Percentiles rank a stretch among this genome's conserved stretches.
These are phyloP conservation scores for Rhimphoctona megacephalus DNA, from an alignment of 2,888 invertebrate genomes.

Conservation along the genomic window DNA sequence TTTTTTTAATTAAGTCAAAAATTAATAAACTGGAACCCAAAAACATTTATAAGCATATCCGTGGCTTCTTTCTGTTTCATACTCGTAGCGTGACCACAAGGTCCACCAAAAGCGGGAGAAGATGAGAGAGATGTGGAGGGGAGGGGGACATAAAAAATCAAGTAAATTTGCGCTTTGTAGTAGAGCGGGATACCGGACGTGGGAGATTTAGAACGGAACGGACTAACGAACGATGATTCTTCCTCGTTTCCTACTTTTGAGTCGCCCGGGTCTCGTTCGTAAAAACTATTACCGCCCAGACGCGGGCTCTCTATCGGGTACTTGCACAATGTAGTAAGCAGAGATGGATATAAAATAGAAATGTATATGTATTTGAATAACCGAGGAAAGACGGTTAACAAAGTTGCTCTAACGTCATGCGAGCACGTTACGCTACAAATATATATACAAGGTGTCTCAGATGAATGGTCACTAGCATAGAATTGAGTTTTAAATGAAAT, in stretches of 20 bases:
- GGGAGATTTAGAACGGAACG: constrained; percentile 84
- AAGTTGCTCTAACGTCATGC: background rate
- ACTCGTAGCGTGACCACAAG: constrained; percentile 16
- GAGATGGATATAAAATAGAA: constrained; percentile 9
- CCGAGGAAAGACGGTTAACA: background rate
- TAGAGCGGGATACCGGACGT: constrained; percentile 66
- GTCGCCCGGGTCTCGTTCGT: constrained; percentile 16
- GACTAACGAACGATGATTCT: constrained; percentile 73
- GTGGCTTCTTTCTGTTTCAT: constrained; percentile 20
- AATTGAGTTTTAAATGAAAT: background rate
- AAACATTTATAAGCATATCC: constrained; percentile 4
- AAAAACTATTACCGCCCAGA: constrained; percentile 17
- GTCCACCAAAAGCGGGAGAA: background rate
- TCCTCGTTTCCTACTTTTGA: constrained; percentile 82
- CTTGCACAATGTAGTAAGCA: background rate
- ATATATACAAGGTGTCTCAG: background rate
- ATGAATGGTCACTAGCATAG: background rate
- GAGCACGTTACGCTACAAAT: background rate
- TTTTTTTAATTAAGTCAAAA: background rate
- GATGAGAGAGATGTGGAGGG: background rate
- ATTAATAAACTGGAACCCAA: constrained; percentile 5
- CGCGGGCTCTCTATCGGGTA: constrained; percentile 53
- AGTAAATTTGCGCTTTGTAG: constrained; percentile 56
- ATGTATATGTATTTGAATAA: background rate
- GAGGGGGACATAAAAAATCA: constrained; percentile 32